Evolutionary conservation across 2,888 invertebrate species (phyloP).

Genomic region (Drosophila prostipennis): DNA sequence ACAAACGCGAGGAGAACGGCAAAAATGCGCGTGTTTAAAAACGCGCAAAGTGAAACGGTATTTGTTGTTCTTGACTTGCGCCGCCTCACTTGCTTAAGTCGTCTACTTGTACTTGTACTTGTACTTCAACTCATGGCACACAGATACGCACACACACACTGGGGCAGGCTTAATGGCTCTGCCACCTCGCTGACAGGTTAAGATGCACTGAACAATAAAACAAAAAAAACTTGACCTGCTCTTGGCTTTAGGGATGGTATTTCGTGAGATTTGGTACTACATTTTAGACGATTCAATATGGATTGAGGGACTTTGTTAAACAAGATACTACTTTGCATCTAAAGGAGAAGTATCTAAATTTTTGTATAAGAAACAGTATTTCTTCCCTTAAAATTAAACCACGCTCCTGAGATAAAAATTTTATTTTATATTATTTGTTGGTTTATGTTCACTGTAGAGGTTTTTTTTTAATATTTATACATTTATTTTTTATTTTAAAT

Average conservation of each 20-base stretch:
- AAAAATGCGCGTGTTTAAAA: constrained; percentile 55
- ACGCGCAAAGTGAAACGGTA: constrained; percentile 61
- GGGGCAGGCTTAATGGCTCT: constrained; percentile 27
- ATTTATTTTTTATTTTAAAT: too few species aligned
- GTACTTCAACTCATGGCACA: constrained; percentile 36
- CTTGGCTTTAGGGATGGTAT: constrained; percentile 33
- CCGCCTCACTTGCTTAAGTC: constrained; percentile 51
- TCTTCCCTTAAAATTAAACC: too few species aligned
- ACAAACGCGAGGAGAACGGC: constrained; percentile 39
- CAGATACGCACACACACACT: constrained; percentile 6
- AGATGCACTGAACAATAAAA: constrained; percentile 26
- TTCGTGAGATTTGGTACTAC: neutral
- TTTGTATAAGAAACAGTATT: too few species aligned
- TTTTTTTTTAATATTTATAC: too few species aligned
- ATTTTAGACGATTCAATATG: too few species aligned
- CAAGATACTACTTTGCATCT: neutral
- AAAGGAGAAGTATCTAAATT: too few species aligned
- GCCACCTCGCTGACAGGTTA: constrained; percentile 44
- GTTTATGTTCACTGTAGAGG: too few species aligned
- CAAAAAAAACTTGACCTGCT: constrained; percentile 32
- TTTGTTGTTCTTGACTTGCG: constrained; percentile 52
- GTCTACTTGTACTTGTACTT: constrained; percentile 32
- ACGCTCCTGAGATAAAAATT: too few species aligned
- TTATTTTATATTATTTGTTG: too few species aligned
- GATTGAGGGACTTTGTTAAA: neutral